phyloP scores from a whole-genome alignment of 1,140 invertebrate species.

The Tigriopus japonicus region DNA sequence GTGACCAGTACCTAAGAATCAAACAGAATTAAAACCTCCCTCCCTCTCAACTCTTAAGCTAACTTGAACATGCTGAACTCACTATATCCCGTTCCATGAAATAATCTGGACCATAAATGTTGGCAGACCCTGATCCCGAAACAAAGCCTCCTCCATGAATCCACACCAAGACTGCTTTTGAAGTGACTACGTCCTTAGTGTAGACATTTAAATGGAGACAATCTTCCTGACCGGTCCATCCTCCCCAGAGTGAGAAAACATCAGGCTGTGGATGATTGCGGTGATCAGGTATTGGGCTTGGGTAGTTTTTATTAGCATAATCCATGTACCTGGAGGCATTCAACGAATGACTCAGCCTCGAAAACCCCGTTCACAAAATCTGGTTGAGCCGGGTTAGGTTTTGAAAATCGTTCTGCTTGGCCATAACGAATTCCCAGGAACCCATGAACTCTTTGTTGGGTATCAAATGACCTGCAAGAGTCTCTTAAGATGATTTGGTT shows the following conservation, averaged over 20 bases:
- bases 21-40: neutral
- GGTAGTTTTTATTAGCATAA: neutral
- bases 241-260: neutral
- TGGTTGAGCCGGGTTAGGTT: too few relatives aligned
- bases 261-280: neutral
- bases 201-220: neutral
- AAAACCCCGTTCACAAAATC: neutral
- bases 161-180: neutral
- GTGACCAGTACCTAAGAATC: neutral
- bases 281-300: neutral
- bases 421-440: too few relatives aligned
- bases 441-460: too few relatives aligned
- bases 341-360: neutral
- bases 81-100: neutral
- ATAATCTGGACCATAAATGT: neutral
- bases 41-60: too few relatives aligned
- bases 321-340: neutral
- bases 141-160: neutral
- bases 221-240: neutral
- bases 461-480: too few relatives aligned
- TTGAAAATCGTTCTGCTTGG: too few relatives aligned
- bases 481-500: too few relatives aligned
- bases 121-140: neutral
- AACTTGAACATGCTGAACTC: neutral
- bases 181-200: neutral